These are phyloP conservation scores for Polydrusus cervinus DNA, from an alignment of 2,888 invertebrate species.

Conservation along the genomic window DNA sequence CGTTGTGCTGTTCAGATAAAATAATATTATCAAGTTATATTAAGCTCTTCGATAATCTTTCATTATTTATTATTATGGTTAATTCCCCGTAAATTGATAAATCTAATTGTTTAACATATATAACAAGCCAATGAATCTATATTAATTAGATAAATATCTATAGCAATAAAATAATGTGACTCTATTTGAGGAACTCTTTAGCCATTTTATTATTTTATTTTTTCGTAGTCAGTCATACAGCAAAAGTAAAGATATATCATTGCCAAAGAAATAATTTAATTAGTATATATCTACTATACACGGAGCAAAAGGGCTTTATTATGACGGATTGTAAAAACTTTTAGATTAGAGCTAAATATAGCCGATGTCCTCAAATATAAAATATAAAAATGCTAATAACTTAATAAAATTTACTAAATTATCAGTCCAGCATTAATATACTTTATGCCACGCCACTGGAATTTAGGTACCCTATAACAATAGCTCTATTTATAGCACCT, in stretches of 20 bases:
- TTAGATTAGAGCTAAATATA: too few species aligned
- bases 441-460: not conserved
- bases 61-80: conserved; percentile 31
- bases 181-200: not conserved
- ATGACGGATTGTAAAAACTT: too few species aligned
- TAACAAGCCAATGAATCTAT: conserved; percentile 13
- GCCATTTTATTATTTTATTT: not conserved
- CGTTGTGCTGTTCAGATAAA: conserved; percentile 25
- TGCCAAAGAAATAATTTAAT: too few species aligned
- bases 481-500: conserved; percentile 11
- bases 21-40: conserved; percentile 26
- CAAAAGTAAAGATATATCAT: too few species aligned
- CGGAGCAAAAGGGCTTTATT: too few species aligned
- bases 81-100: conserved; percentile 32
- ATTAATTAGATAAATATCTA: conserved; percentile 12
- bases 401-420: too few species aligned
- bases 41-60: conserved; percentile 23
- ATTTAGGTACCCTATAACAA: conserved; percentile 1
- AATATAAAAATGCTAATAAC: too few species aligned
- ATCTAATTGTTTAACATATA: conserved; percentile 29
- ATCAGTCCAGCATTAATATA: too few species aligned
- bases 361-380: too few species aligned
- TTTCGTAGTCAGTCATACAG: not conserved
- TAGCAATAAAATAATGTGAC: not conserved
- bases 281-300: too few species aligned